A percentile compares a stretch with the other conserved stretches of the same genome.
Conservation (phyloP, 2,888 invertebrate genomes). For the Cyaniris semiargus region DNA sequence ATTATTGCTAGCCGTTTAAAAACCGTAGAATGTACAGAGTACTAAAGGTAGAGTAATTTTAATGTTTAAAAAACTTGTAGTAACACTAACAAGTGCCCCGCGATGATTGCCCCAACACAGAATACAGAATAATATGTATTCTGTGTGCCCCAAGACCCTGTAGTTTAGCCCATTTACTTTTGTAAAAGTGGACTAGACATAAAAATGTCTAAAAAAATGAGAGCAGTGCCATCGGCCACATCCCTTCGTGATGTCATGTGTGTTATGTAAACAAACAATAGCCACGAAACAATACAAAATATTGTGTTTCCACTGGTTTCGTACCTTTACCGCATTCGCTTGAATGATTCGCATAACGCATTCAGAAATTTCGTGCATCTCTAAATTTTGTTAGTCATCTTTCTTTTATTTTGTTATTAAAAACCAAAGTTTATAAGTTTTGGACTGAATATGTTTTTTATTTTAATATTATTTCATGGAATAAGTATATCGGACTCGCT, state of each 20-base stretch:
- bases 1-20: too few relatives aligned
- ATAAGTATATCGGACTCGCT: constrained; percentile 47
- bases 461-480: constrained; percentile 47
- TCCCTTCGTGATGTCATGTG: not conserved
- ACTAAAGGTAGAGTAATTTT: too few relatives aligned
- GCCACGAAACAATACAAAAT: not conserved
- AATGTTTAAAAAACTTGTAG: too few relatives aligned
- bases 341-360: not conserved
- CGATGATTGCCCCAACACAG: not conserved
- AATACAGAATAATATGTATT: too few relatives aligned
- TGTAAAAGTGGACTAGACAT: not conserved
- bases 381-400: not conserved
- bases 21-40: too few relatives aligned
- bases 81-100: not conserved
- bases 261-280: not conserved
- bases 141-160: not conserved
- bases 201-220: too few relatives aligned
- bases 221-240: not conserved
- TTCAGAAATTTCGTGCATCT: not conserved
- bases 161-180: not conserved
- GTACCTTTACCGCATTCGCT: not conserved
- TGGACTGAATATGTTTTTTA: not conserved
- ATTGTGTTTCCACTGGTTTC: not conserved
- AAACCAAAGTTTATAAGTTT: not conserved
- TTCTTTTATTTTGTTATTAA: not conserved